Evolutionary conservation across 2,797 vertebrate species (phyloP).

Genomic region (Columba guinea): DNA sequence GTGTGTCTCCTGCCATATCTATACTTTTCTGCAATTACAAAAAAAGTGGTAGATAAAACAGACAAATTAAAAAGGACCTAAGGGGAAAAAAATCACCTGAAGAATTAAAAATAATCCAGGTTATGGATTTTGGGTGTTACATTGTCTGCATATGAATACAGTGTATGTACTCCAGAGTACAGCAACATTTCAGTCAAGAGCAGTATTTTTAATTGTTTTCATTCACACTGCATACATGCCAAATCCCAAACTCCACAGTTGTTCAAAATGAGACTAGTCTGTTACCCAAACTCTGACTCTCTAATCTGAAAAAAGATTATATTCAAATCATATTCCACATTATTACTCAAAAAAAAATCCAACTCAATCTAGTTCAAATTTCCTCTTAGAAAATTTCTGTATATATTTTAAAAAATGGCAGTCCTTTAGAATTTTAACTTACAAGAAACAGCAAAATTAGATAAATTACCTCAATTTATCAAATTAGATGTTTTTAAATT

Average conservation of each 20-base stretch:
- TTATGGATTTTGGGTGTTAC: background rate
- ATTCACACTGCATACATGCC: conserved; percentile 3
- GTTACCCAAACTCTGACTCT: conserved; percentile 17
- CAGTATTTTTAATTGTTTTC: background rate
- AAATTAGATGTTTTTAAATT: background rate
- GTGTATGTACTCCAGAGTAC: background rate
- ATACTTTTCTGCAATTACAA: background rate
- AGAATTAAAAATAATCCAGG: background rate
- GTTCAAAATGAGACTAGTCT: conserved; percentile 42
- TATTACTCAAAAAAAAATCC: conserved; percentile 25
- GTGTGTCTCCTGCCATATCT: background rate
- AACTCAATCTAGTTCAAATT: conserved; percentile 31
- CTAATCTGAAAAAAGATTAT: conserved; percentile 14
- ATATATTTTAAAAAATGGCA: background rate
- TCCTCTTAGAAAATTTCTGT: conserved; percentile 39
- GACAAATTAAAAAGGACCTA: background rate
- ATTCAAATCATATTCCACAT: conserved; percentile 20
- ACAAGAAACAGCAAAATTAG: conserved; percentile 22
- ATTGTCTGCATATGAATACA: background rate
- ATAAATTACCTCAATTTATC: conserved; percentile 20
- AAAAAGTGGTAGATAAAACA: background rate
- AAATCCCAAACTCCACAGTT: conserved; percentile 33
- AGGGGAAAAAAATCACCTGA: background rate
- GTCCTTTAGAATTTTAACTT: conserved; percentile 25
- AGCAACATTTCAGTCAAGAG: background rate